Evolutionary conservation across 2,888 invertebrate species (phyloP).

Genomic region (Euzophera pinguis): DNA sequence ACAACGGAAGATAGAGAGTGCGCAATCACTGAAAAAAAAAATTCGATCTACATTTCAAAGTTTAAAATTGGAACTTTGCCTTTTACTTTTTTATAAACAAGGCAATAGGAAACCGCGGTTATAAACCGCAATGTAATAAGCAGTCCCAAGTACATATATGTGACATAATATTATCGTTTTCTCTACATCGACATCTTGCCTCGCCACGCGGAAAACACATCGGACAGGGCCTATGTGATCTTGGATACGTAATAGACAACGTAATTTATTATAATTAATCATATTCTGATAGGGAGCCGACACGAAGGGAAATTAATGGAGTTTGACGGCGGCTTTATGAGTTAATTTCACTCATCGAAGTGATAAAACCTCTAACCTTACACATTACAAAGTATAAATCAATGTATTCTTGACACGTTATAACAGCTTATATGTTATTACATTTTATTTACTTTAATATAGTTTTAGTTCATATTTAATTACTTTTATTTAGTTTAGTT

Average conservation of each 20-base stretch:
- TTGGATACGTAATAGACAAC: constrained; percentile 2
- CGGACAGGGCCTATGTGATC: neutral
- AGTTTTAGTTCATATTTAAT: too few relatives aligned
- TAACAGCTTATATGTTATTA: too few relatives aligned
- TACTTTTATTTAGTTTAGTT: too few relatives aligned
- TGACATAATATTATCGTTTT: constrained; percentile 42
- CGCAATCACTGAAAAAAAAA: neutral
- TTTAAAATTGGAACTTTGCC: constrained; percentile 9
- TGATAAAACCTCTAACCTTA: neutral
- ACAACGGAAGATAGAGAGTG: too few relatives aligned
- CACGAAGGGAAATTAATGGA: neutral
- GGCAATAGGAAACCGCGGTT: constrained; percentile 25
- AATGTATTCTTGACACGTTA: too few relatives aligned
- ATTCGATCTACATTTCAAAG: constrained; percentile 9
- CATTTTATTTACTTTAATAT: too few relatives aligned
- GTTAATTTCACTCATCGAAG: neutral
- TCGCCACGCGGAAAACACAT: constrained; percentile 25
- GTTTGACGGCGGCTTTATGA: neutral
- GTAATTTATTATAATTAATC: constrained; percentile 3
- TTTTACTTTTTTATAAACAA: too few relatives aligned
- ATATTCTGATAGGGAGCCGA: neutral
- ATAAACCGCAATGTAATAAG: constrained; percentile 29
- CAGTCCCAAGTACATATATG: constrained; percentile 12
- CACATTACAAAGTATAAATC: neutral
- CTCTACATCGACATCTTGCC: constrained; percentile 26